Evolutionary conservation across 1,140 invertebrate species (phyloP).

Genomic region (Cyclargus thomasi): DNA sequence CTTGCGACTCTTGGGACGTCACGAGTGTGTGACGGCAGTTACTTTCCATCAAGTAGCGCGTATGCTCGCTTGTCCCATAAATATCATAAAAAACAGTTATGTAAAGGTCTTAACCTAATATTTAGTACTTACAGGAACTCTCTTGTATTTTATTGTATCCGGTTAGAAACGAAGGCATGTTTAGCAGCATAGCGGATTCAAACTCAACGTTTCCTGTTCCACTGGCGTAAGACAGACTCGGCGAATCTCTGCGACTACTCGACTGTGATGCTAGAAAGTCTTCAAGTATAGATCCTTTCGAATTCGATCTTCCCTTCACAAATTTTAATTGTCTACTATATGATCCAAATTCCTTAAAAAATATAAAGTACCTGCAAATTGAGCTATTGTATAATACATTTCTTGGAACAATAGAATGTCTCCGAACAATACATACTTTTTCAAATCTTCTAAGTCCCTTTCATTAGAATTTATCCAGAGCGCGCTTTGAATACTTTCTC

Average conservation of each 20-base stretch:
- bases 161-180: constrained; percentile 37
- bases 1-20: too few relatives aligned
- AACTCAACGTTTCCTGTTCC: constrained; percentile 45
- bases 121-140: constrained; percentile 48
- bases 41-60: too few relatives aligned
- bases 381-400: background rate
- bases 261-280: constrained; percentile 45
- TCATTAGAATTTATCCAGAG: constrained; percentile 63
- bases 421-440: constrained; percentile 47
- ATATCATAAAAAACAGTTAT: too few relatives aligned
- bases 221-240: constrained; percentile 44
- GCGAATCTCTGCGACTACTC: constrained; percentile 36
- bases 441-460: constrained; percentile 74
- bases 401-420: background rate
- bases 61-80: too few relatives aligned
- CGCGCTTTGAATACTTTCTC: constrained; percentile 54
- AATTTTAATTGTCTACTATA: constrained; percentile 70
- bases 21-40: too few relatives aligned
- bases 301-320: constrained; percentile 66
- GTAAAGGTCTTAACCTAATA: too few relatives aligned
- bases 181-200: constrained; percentile 37
- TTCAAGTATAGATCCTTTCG: constrained; percentile 61
- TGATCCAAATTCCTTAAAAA: constrained; percentile 75
- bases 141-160: constrained; percentile 57
- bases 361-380: constrained; percentile 73